Conservation (phyloP, 2,888 invertebrate genomes). For the Iselma pallidipennis region DNA sequence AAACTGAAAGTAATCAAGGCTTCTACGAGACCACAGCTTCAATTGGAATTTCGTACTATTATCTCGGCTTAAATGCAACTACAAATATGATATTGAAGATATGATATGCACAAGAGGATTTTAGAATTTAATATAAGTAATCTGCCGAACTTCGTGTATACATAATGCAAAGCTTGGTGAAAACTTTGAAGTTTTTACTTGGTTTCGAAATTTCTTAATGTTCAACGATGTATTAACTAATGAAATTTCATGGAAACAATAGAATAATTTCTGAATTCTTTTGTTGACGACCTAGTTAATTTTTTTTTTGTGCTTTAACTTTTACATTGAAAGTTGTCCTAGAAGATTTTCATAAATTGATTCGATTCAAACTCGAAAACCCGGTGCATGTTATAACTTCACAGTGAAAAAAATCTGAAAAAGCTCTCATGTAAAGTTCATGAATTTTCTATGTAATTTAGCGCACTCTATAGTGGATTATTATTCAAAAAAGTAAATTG, state of each 20-base stretch:
- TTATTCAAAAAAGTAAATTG: conserved; percentile 30
- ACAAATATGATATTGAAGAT: conserved; percentile 19
- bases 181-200: conserved; percentile 17
- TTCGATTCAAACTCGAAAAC: conserved; percentile 13
- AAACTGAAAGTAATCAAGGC: conserved; percentile 20
- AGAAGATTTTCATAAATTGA: conserved; percentile 7
- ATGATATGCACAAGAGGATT: conserved; percentile 8
- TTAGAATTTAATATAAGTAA: conserved; percentile 21
- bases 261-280: not conserved
- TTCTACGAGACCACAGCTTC: conserved; percentile 23
- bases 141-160: conserved; percentile 10
- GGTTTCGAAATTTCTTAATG: conserved; percentile 1
- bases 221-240: conserved; percentile 3
- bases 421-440: conserved; percentile 26
- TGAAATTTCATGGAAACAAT: not conserved
- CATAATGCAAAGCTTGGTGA: conserved; percentile 2
- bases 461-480: conserved; percentile 28
- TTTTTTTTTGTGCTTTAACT: not conserved
- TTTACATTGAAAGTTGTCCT: conserved; percentile 8
- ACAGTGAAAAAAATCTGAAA: conserved; percentile 21
- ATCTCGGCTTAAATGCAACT: conserved; percentile 16
- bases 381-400: conserved; percentile 14
- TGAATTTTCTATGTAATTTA: conserved; percentile 37
- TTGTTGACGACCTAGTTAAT: not conserved
- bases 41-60: conserved; percentile 21